Conservation (phyloP, 2,888 invertebrate genomes). For the Pseudococcus longispinus region DNA sequence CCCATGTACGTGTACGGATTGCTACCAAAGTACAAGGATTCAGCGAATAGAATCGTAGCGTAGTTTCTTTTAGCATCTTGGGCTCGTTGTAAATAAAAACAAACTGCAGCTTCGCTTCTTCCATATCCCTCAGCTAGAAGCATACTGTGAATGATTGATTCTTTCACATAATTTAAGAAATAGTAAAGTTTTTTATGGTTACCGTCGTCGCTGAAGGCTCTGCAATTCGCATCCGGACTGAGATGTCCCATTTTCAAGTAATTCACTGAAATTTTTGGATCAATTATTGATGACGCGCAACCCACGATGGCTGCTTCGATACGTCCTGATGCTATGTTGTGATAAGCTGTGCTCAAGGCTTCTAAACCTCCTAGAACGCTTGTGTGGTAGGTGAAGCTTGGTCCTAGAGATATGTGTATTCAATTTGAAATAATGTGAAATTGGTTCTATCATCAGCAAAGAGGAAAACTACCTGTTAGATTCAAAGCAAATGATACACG, state of each 20-base stretch:
- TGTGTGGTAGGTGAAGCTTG: slow-evolving; percentile 70
- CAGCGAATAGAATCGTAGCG: slow-evolving; percentile 67
- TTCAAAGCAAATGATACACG: slow-evolving; percentile 70
- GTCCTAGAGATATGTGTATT: slow-evolving; percentile 63
- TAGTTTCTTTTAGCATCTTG: slow-evolving; percentile 64
- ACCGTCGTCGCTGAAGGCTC: slow-evolving; percentile 56
- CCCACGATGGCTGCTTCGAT: slow-evolving; percentile 70
- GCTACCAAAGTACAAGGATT: slow-evolving; percentile 68
- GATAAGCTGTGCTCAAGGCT: slow-evolving; percentile 67
- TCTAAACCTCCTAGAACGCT: slow-evolving; percentile 71
- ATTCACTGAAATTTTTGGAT: slow-evolving; percentile 70
- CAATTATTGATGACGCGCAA: slow-evolving; percentile 67
- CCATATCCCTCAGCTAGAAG: slow-evolving; percentile 63
- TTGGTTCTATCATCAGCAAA: background rate
- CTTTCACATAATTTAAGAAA: background rate
- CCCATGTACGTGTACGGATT: slow-evolving; percentile 58
- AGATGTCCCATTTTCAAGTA: slow-evolving; percentile 68
- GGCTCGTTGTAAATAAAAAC: slow-evolving; percentile 63
- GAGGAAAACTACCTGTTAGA: slow-evolving; percentile 64
- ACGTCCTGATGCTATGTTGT: slow-evolving; percentile 62
- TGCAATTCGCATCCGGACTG: slow-evolving; percentile 39
- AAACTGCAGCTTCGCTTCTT: slow-evolving; percentile 64
- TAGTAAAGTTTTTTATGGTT: background rate
- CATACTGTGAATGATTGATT: background rate
- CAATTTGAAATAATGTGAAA: background rate